Conservation (phyloP, 2,797 vertebrate species). For the Centroberyx gerrardi region DNA sequence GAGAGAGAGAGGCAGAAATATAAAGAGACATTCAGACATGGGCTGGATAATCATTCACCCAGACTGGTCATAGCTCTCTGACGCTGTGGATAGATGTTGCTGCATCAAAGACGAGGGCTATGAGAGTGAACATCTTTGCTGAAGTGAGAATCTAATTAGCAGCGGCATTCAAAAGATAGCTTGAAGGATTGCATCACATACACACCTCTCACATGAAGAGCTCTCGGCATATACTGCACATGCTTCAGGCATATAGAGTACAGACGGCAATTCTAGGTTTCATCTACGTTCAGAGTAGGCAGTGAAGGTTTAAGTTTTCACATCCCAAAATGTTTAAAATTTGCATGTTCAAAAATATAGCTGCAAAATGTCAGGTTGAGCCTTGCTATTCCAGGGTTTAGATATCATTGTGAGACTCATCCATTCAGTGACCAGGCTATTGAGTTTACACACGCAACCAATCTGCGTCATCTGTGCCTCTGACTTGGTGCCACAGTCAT, state of each 20-base stretch:
- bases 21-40: slow-evolving; percentile 30
- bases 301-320: neutral
- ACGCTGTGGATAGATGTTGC: slow-evolving; percentile 36
- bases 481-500: slow-evolving; percentile 47
- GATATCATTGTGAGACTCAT: slow-evolving; percentile 45
- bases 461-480: slow-evolving; percentile 66
- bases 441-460: slow-evolving; percentile 52
- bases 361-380: slow-evolving; percentile 40
- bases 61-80: slow-evolving; percentile 41
- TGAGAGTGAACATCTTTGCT: slow-evolving; percentile 22
- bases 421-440: slow-evolving; percentile 3
- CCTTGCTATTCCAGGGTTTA: slow-evolving; percentile 48
- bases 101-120: slow-evolving; percentile 47
- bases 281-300: slow-evolving; percentile 16
- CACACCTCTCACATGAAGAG: slow-evolving; percentile 39
- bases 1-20: neutral
- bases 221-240: slow-evolving; percentile 34
- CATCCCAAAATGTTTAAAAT: slow-evolving; percentile 19
- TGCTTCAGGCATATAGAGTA: slow-evolving; percentile 21
- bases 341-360: slow-evolving; percentile 4
- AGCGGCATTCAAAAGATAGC: slow-evolving; percentile 45
- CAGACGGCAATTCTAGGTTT: slow-evolving; percentile 19
- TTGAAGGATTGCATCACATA: slow-evolving; percentile 14
- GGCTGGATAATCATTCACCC: slow-evolving; percentile 52
- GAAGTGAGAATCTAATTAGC: slow-evolving; percentile 57